Evolutionary conservation across 2,797 vertebrate genomes (phyloP), one percentile per base, ranked within the genome.

Genomic region (Enteromius fasciolatus): DNA sequence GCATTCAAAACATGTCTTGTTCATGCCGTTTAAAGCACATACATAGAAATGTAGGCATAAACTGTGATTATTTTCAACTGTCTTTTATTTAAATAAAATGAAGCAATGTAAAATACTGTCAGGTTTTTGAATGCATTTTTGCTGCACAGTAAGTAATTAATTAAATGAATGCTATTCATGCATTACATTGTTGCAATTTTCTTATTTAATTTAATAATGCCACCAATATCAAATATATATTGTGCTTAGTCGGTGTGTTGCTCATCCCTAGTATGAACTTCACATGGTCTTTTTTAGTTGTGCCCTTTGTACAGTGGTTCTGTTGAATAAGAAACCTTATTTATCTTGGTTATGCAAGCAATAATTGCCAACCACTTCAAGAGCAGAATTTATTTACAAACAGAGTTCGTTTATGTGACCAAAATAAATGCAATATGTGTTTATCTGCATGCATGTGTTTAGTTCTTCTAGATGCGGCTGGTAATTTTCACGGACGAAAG

Each of bases 401-500:
- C 18, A 39, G 9, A 46, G 14, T 57, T 75, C 2, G 50, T 57
- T 75, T 39, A 75, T 23, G 50, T 5, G n/a, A 59, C 52, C 20
- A 11, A 57, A 41, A 25, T 57, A 57, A 39, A 57, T 59, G 59
- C 39, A 61, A 20, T 63, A 46, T 59, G 31, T 70, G 72, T 74
- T 25, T 57, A 63, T 80, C 59, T 82, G 73, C 69, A 61, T 72
- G 74, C 54, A 57, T 57, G 64, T 59, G 81, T 85, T 73, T 64
- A 25, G 80, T 74, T 64, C 23, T 46, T 36, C 44, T 75, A 57
- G 57, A 74, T 52, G 63, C 20, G 68, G 39, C 33, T 63, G 72
- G 75, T 87, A 25, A 74, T 90, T 86, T 76, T 72, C 74, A 77
- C 76, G 75, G 76, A 86, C 76, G 61, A 87, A 76, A 85, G 86